Evolutionary conservation across 1,140 invertebrate species (phyloP), one percentile per base, ranked within the genome.

Genomic region (Saccostrea glomerata): DNA sequence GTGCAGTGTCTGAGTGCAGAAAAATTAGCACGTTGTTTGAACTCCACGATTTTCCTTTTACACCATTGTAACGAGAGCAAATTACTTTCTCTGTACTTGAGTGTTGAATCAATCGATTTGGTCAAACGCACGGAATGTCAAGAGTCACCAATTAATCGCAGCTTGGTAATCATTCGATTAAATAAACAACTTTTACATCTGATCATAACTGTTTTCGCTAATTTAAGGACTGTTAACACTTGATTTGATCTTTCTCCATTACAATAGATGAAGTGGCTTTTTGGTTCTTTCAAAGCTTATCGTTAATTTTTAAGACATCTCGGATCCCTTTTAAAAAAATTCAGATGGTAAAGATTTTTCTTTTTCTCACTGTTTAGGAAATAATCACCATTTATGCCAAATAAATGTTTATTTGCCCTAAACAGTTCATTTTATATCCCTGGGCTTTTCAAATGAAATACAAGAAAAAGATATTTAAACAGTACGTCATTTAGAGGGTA

Each of bases 131-230:
- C 25, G 25, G 70, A 30, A 77, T 77, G 70, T 77, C 70, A 77
- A 77, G 70, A 77, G 70, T 77, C 25, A 0, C 25, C 70, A 36
- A 77, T 77, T 77, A 77, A 77, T 77, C 25, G 25, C 30, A 25
- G 70, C 23, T 15, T 9, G 25, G 23, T 77, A 77, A 77, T 77
- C 70, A 77, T 77, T 77, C 70, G 70, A 77, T 77, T 77, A 77
- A 77, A 77, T 77, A 77, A 77, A 77, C 70, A 77, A 77, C 70
- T 77, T 77, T 77, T 77, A 77, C 70, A 77, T 77, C 70, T 30
- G 70, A 77, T 77, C 70, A 77, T 3, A 77, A 77, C 70, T 77
- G 70, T 77, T 77, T 77, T 77, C 47, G 70, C 25, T 77, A 77
- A 77, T 77, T 77, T 25, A 30, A 77, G 25, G 12, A 15, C 70